Base-by-base conservation (phyloP, 2,888 invertebrate species). In the Dasysyrphus tricinctus region DNA sequence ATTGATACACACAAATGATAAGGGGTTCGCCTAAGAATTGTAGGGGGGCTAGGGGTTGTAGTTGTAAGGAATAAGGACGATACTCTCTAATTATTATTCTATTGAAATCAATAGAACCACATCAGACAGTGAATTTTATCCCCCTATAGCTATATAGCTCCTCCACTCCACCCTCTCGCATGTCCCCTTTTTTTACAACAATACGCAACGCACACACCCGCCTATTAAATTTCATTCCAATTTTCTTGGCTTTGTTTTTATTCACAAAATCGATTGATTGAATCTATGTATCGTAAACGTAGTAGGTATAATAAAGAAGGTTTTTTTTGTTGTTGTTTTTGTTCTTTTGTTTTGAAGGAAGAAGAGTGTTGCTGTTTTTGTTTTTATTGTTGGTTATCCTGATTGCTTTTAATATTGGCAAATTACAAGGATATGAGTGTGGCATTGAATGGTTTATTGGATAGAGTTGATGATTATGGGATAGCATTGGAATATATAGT, bases 31-130 rank as follows among this genome's bases (percentile, higher is more conserved):
- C 1, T 3, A 32, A 49, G 11, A 19, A 11, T 32, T 3, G 1
- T 1, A 24, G 59, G 51, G 39, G 24, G 8, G 7, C n/a, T 16
- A 29, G 76, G 12, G 19, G n/a, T n/a, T n/a, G n/a, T n/a, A n/a
- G n/a, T n/a, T 24, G 24, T 24, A 24, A 24, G 14, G 8, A 14
- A 14, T 57, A 9, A 47, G 65, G 47, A 24, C 54, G 54, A 39
- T 73, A 77, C 73, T 49, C 61, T 77, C 85, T 77, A 81, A 85
- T 85, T 85, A 85, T 81, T 85, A 77, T 81, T 85, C 85, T 69
- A 81, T 85, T 85, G 73, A 85, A 85, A 81, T 85, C 85, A 85
- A 85, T 81, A 85, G 73, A 77, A 85, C 74, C 81, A 85, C 77
- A 78, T 74, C 77, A 63, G 77, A 63, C 70, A 76, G 75, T 56